Conservation (phyloP, 1,140 invertebrate species). For the Drosophila oshimai region DNA sequence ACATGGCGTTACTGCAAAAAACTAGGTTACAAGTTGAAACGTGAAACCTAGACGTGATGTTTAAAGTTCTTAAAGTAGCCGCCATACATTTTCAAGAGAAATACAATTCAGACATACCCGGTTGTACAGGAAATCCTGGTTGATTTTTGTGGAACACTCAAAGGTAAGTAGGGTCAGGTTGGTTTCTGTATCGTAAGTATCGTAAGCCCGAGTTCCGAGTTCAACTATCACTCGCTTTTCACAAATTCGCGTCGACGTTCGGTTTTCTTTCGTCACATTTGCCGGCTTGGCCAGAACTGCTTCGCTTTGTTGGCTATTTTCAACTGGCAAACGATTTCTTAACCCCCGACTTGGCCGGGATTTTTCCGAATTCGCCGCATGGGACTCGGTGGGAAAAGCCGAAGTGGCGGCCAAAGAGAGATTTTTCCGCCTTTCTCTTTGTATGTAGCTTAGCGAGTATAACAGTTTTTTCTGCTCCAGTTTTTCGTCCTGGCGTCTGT, state of each 20-base stretch:
- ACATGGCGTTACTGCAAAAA: constrained; percentile 31
- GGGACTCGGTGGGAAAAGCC: constrained; percentile 17
- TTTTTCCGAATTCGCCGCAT: constrained; percentile 45
- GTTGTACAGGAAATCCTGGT: not conserved
- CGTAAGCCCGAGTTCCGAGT: not conserved
- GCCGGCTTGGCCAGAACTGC: constrained; percentile 62
- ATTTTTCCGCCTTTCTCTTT: constrained; percentile 36
- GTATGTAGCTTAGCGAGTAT: too few species aligned
- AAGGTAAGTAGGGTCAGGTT: not conserved
- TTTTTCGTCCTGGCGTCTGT: constrained; percentile 26
- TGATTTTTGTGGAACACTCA: not conserved
- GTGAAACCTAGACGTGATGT: constrained; percentile 47
- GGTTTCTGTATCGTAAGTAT: not conserved
- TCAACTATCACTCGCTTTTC: constrained; percentile 9
- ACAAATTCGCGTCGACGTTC: constrained; percentile 12
- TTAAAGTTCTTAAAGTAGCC: constrained; percentile 20
- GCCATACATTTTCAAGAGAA: not conserved
- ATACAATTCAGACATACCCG: constrained; percentile 21
- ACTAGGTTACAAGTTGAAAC: constrained; percentile 73
- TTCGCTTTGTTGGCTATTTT: constrained; percentile 68
- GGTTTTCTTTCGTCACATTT: constrained; percentile 22
- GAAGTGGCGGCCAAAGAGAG: not conserved
- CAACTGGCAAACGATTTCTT: constrained; percentile 47
- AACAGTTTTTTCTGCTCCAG: constrained; percentile 58
- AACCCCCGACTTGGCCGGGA: constrained; percentile 8